Conservation (phyloP, 2,797 vertebrate species). For the Sylvilagus floridanus region DNA sequence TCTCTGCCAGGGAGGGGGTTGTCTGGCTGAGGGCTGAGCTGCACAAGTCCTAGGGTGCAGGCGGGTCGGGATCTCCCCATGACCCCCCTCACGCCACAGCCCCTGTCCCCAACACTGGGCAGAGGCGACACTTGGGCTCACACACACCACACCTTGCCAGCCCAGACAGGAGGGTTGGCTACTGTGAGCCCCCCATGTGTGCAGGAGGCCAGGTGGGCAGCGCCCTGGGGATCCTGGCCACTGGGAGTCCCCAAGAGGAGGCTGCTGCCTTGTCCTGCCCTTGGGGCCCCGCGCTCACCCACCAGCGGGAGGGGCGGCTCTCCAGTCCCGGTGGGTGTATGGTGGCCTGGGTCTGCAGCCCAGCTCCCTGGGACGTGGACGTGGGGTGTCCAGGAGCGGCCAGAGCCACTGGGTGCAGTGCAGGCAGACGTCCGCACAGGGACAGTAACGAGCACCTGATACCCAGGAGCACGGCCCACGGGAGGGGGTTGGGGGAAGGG, state of each 20-base stretch:
- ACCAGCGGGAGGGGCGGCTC: background rate
- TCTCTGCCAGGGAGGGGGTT: no score
- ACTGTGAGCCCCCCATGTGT: background rate
- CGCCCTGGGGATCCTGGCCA: background rate
- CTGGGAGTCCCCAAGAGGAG: no score
- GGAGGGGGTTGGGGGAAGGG: background rate
- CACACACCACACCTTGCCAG: no score
- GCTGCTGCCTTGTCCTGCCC: background rate
- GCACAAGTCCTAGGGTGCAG: background rate
- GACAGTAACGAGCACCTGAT: background rate
- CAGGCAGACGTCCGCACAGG: background rate
- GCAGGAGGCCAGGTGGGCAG: background rate
- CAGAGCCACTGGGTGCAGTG: background rate
- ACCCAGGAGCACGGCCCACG: background rate
- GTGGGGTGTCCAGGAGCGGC: background rate
- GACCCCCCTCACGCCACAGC: no score
- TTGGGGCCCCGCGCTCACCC: background rate
- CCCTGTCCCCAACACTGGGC: background rate
- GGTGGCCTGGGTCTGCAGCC: background rate
- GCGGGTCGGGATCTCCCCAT: no score
- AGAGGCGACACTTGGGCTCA: background rate
- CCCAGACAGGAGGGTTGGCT: no score
- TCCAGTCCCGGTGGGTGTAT: no score
- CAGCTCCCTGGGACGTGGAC: background rate
- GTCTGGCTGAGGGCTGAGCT: no score